These are phyloP conservation scores for Microctenopoma stevenorrisi DNA, from an alignment of 2,797 vertebrate genomes.

Conservation along the genomic window DNA sequence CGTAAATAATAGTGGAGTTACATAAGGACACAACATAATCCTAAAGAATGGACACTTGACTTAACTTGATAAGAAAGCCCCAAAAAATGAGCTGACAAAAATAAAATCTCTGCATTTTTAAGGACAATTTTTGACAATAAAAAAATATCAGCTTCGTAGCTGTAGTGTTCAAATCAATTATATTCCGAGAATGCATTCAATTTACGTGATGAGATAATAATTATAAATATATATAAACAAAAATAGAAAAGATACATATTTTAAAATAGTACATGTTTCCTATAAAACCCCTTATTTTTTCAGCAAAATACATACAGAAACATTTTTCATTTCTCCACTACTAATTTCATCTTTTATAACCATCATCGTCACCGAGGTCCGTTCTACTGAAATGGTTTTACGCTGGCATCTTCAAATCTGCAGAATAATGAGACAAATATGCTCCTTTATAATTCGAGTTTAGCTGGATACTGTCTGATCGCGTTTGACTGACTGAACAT, in stretches of 20 bases:
- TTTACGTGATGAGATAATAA: background rate
- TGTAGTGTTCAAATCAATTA: background rate
- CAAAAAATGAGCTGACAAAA: background rate
- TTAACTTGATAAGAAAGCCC: background rate
- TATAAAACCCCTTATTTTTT: slow-evolving; percentile 1
- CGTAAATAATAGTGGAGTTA: slow-evolving; percentile 29
- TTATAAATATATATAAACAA: no score
- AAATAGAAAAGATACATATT: no score
- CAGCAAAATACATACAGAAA: background rate
- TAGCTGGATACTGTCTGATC: slow-evolving; percentile 35
- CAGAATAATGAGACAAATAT: slow-evolving; percentile 58
- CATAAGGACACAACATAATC: slow-evolving; percentile 11
- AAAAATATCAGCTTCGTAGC: slow-evolving; percentile 1
- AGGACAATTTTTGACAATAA: background rate
- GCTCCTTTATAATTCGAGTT: slow-evolving; percentile 31
- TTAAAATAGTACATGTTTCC: no score
- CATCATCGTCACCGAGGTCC: slow-evolving; percentile 9
- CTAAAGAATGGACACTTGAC: background rate
- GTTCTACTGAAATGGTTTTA: slow-evolving; percentile 25
- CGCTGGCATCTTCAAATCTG: slow-evolving; percentile 41
- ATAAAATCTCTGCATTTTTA: background rate
- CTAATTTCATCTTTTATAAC: slow-evolving; percentile 8
- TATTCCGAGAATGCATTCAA: background rate
- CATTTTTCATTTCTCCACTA: background rate
- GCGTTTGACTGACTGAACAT: slow-evolving; percentile 62